Conservation (phyloP, 2,113 vertebrate genomes). For the Channa argus region DNA sequence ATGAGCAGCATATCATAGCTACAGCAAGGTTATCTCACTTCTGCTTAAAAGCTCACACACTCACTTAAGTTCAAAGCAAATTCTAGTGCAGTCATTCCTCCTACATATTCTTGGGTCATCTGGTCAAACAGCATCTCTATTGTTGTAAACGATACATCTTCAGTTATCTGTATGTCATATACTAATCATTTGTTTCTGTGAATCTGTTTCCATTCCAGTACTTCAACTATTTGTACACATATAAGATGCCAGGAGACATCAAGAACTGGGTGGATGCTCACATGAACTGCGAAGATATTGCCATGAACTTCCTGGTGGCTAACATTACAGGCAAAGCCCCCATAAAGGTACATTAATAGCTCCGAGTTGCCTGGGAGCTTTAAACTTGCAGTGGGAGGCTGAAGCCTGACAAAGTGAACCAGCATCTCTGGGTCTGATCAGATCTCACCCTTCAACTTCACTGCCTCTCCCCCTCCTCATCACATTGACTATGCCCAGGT, state of each 20-base stretch:
- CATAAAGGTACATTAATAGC: slow-evolving; percentile 90
- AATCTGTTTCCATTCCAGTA: slow-evolving; percentile 83
- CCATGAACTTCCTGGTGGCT: slow-evolving; percentile 98
- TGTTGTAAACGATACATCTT: slow-evolving; percentile 5
- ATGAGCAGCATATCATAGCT: slow-evolving; percentile 32
- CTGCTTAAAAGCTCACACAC: slow-evolving; percentile 28
- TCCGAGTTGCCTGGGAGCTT: slow-evolving; percentile 11
- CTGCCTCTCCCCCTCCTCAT: slow-evolving; percentile 48
- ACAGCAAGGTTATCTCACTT: slow-evolving; percentile 52
- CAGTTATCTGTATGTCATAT: background rate
- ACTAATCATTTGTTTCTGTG: background rate
- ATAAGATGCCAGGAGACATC: slow-evolving; percentile 99
- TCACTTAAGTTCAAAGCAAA: slow-evolving; percentile 35
- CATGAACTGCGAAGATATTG: slow-evolving; percentile 99
- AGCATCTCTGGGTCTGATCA: slow-evolving; percentile 79
- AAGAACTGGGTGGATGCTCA: slow-evolving; percentile 99
- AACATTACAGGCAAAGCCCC: slow-evolving; percentile 98
- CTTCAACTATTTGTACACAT: slow-evolving; percentile 98
- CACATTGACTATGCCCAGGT: slow-evolving; percentile 70
- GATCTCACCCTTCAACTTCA: slow-evolving; percentile 67
- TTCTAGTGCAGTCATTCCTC: slow-evolving; percentile 16
- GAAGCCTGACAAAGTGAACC: slow-evolving; percentile 52
- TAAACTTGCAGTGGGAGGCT: slow-evolving; percentile 30
- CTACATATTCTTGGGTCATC: slow-evolving; percentile 27
- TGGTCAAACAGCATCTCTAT: slow-evolving; percentile 6